Conservation (phyloP, 1,140 invertebrate species). For the Saccostrea cuccullata region DNA sequence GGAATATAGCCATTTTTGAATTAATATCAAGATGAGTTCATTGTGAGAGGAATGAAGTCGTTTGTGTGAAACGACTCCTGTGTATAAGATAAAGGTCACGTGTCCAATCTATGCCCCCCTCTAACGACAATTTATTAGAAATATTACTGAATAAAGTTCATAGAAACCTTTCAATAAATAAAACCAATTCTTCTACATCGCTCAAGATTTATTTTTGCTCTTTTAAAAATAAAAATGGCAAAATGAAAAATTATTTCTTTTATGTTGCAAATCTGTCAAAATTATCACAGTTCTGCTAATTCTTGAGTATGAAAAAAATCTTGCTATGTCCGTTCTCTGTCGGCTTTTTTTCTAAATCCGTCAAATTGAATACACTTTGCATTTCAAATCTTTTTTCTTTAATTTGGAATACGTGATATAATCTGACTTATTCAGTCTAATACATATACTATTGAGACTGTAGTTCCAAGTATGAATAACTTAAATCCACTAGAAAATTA, state of each 20-base stretch:
- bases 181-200: background rate
- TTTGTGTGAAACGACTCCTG: conserved; percentile 22
- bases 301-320: background rate
- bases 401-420: background rate
- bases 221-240: background rate
- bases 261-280: conserved; percentile 7
- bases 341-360: background rate
- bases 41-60: conserved; percentile 29
- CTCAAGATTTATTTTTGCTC: background rate
- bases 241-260: conserved; percentile 23
- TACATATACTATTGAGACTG: background rate
- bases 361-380: background rate
- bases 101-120: background rate
- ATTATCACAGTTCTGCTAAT: conserved; percentile 17
- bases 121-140: background rate
- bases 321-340: background rate
- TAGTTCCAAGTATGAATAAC: conserved; percentile 1
- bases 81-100: background rate
- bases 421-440: background rate
- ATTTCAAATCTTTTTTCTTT: background rate
- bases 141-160: background rate
- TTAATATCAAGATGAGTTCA: conserved; percentile 32
- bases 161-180: background rate
- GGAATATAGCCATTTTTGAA: conserved; percentile 28
- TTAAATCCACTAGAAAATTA: background rate